Evolutionary conservation across 2,888 invertebrate genomes (phyloP).

Genomic region (Pachymerium ferrugineum): DNA sequence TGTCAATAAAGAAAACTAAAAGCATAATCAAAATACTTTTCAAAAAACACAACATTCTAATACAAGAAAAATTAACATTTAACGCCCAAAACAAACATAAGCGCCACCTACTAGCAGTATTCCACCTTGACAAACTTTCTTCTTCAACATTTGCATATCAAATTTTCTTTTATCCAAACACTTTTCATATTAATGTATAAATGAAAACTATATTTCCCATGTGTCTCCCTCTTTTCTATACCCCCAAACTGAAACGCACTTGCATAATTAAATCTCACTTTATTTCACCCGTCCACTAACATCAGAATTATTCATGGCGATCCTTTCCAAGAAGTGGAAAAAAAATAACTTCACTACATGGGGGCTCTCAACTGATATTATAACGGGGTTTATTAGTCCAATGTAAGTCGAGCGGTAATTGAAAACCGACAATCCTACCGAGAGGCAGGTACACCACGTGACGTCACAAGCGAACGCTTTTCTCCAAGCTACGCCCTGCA

Average conservation of each 20-base stretch:
- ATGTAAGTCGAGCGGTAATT: neutral
- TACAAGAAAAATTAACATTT: too few species aligned
- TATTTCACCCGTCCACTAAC: too few species aligned
- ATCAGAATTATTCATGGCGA: too few species aligned
- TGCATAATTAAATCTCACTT: too few species aligned
- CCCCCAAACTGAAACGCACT: neutral
- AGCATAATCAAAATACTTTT: too few species aligned
- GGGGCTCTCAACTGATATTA: neutral
- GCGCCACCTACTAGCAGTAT: too few species aligned
- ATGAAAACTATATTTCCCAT: neutral
- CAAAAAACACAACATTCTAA: too few species aligned
- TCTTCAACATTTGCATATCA: neutral
- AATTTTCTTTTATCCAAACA: neutral
- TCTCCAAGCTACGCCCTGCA: constrained; percentile 3
- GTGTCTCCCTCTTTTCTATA: neutral
- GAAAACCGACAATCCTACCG: constrained; percentile 8
- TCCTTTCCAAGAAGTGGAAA: neutral
- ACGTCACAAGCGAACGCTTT: neutral
- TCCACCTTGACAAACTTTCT: neutral
- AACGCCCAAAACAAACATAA: too few species aligned
- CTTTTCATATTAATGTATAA: neutral
- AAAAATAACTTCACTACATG: neutral
- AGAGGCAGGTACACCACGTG: neutral
- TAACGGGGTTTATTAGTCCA: neutral
- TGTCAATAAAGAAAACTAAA: too few species aligned